Evolutionary conservation across 2,888 invertebrate genomes (phyloP).

Genomic region (Sphaerophoria taeniata): DNA sequence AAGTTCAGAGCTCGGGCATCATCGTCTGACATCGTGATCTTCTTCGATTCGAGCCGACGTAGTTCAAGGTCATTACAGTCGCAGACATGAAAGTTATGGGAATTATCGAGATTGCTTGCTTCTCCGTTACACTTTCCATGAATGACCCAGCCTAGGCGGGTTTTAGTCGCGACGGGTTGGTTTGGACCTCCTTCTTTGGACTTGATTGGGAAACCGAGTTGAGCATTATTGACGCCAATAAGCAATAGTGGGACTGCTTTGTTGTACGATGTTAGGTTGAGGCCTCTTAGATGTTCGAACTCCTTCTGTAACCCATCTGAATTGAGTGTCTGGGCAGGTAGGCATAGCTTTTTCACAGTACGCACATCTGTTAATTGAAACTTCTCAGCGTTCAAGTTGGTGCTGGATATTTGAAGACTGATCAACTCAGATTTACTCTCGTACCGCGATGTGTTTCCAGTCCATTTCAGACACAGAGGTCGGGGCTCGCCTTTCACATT

Average conservation of each 20-base stretch:
- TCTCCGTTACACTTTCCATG: background rate
- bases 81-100: slow-evolving; percentile 1
- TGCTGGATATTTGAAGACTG: slow-evolving; percentile 9
- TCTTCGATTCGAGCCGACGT: background rate
- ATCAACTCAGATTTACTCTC: background rate
- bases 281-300: slow-evolving; percentile 54
- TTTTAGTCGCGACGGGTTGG: slow-evolving; percentile 61
- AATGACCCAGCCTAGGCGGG: slow-evolving; percentile 62
- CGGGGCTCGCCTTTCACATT: background rate
- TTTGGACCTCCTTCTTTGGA: slow-evolving; percentile 48
- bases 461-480: slow-evolving; percentile 7
- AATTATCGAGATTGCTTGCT: background rate
- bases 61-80: background rate
- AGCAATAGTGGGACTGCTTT: slow-evolving; percentile 41
- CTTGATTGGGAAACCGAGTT: slow-evolving; percentile 50
- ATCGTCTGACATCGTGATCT: background rate
- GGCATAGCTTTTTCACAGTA: background rate
- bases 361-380: background rate
- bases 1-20: slow-evolving; percentile 17
- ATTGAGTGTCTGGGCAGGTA: slow-evolving; percentile 17
- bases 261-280: slow-evolving; percentile 43
- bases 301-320: slow-evolving; percentile 29
- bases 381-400: background rate
- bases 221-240: slow-evolving; percentile 63
- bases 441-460: background rate